phyloP scores from a whole-genome alignment of 2,888 invertebrate genomes.

The Brenthis daphne region DNA sequence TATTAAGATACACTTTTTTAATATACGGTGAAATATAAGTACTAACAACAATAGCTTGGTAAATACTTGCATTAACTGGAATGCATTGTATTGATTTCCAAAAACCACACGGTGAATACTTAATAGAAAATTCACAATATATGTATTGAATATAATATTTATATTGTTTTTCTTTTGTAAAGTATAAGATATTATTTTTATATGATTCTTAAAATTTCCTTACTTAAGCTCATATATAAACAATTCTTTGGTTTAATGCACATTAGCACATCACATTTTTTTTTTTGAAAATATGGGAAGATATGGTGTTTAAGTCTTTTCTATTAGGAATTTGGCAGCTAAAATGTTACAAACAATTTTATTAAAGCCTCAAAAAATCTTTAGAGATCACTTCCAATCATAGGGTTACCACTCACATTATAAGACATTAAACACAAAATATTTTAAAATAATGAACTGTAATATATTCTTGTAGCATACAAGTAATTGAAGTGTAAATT shows the following conservation, averaged over 20 bases:
- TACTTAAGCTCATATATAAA: constrained; percentile 21
- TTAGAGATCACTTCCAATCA: constrained; percentile 31
- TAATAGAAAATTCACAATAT: background rate
- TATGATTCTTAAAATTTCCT: background rate
- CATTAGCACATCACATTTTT: constrained; percentile 31
- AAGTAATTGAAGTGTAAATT: background rate
- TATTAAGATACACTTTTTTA: no score
- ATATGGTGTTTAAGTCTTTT: constrained; percentile 37
- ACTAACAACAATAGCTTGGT: no score
- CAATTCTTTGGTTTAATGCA: constrained; percentile 37
- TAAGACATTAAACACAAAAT: no score
- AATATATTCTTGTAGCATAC: background rate
- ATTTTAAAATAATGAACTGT: background rate
- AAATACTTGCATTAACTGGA: no score
- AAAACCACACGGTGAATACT: no score
- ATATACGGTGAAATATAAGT: no score
- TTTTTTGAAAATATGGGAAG: constrained; percentile 31
- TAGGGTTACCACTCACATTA: constrained; percentile 10
- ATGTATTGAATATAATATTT: background rate
- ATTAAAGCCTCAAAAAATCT: constrained; percentile 31
- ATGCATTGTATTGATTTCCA: no score
- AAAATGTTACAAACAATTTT: constrained; percentile 13
- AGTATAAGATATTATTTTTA: background rate
- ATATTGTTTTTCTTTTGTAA: background rate
- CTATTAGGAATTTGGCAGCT: constrained; percentile 37